Base-by-base conservation (phyloP, 2,113 vertebrate genomes). In the Zapus hudsonius region DNA sequence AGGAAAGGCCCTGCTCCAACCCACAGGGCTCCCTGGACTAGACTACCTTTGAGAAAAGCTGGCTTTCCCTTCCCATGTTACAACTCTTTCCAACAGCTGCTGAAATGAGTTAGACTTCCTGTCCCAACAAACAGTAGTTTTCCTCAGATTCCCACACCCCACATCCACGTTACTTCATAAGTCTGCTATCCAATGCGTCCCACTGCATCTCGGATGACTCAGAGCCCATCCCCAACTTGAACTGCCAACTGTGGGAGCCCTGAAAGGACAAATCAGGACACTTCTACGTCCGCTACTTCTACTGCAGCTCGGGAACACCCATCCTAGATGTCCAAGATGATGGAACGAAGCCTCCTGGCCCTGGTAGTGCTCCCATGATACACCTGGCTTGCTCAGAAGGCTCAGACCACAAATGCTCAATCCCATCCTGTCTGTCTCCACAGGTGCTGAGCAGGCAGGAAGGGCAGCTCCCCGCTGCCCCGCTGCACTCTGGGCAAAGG, bases 21-120 rank as follows among this genome's bases (percentile, higher is more conserved):
- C 72, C 81, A 83, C 85, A 0, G 17, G 38, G 20, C 33, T 23
- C 42, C 84, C 73, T 12, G 15, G 64, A 70, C 52, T 33, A 3
- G 27, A 23, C 64, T 83, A 40, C 36, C 86, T 87, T 87, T 90
- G 84, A 84, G 76, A 94, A 90, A 69, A 89, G 31, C 1, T 73
- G 55, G 79, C 22, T 91, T 84, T 57, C 79, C 93, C 40, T 80
- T 96, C 93, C 67, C 44, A 3, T 44, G 66, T 44, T 15, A 15
- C 4, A 10, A 87, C 63, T 72, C 72, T 63, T 72, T 52, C 36
- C 73, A 91, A 73, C 95, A 92, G 93, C 78, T 85, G 70, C 81
- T 83, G 44, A 79, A 90, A 81, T 36, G 52, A 76, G 86, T 33
- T 94, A 64, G 38, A 95, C 90, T 93, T 95, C 70, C 69, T 93